Conservation (phyloP, 1,140 invertebrate genomes). For the Bathynomus jamesi region DNA sequence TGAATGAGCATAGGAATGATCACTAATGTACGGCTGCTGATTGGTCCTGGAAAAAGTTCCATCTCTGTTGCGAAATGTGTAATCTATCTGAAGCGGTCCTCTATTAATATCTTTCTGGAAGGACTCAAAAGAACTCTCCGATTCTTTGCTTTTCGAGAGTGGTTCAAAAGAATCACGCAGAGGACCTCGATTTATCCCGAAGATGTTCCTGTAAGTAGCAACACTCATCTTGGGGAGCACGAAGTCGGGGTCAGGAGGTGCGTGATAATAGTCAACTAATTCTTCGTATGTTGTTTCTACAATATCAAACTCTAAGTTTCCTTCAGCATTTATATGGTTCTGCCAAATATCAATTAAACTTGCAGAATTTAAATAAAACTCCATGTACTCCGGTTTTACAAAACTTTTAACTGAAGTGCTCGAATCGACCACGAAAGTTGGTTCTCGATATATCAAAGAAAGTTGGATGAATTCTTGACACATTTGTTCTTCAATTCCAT, state of each 20-base stretch:
- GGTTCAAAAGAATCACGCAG: no score
- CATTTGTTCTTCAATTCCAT: not conserved
- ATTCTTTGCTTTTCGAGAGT: no score
- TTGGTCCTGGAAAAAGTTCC: no score
- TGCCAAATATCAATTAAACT: not conserved
- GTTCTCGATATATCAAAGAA: not conserved
- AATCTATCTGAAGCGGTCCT: not conserved
- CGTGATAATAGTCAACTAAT: not conserved
- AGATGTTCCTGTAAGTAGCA: not conserved
- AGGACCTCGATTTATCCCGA: not conserved
- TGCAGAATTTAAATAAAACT: not conserved
- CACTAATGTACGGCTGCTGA: not conserved
- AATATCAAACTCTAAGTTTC: not conserved
- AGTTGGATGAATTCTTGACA: not conserved
- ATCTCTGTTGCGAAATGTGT: no score
- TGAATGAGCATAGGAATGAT: not conserved
- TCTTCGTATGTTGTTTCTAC: not conserved
- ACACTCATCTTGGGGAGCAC: not conserved
- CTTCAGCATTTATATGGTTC: not conserved
- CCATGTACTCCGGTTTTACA: not conserved
- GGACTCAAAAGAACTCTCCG: not conserved
- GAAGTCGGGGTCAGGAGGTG: not conserved
- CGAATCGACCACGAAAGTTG: not conserved
- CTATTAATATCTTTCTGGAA: not conserved
- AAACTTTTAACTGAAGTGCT: not conserved